Evolutionary conservation across 1,140 invertebrate genomes (phyloP).

Genomic region (Sinella curviseta): DNA sequence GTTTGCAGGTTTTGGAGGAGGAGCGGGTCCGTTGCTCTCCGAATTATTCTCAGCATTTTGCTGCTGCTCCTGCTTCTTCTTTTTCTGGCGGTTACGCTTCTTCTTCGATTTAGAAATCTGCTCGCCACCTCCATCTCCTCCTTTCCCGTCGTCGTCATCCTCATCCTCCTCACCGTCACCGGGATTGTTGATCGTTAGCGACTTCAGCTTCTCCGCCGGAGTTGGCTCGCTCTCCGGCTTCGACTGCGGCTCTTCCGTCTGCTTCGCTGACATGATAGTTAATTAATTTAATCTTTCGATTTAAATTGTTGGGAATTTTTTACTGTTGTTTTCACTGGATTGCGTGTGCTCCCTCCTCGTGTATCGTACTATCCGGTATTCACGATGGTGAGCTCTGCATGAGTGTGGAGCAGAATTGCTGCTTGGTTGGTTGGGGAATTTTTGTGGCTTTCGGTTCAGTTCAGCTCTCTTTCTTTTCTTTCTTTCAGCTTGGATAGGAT

Average conservation of each 20-base stretch:
- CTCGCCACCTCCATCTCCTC: slow-evolving; percentile 44
- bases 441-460: too few species aligned
- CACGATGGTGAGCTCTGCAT: too few species aligned
- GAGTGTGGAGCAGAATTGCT: too few species aligned
- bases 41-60: slow-evolving; percentile 28
- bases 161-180: neutral
- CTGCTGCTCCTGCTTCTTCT: slow-evolving; percentile 51
- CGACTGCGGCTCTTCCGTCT: slow-evolving; percentile 47
- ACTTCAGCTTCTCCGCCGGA: neutral
- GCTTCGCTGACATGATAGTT: slow-evolving; percentile 30
- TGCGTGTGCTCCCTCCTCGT: too few species aligned
- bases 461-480: too few species aligned
- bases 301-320: too few species aligned
- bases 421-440: too few species aligned
- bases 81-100: slow-evolving; percentile 59
- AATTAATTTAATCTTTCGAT: too few species aligned
- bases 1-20: slow-evolving; percentile 12
- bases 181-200: slow-evolving; percentile 30
- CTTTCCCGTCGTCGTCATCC: neutral
- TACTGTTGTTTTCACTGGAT: too few species aligned
- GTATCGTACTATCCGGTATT: too few species aligned
- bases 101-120: slow-evolving; percentile 52
- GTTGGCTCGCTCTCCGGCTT: slow-evolving; percentile 17
- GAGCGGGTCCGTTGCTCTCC: slow-evolving; percentile 12
- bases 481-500: too few species aligned